A percentile compares a stretch with the other conserved stretches of the same genome.
Conservation (phyloP, 2,797 vertebrate species). For the Sebastes taczanowskii region DNA sequence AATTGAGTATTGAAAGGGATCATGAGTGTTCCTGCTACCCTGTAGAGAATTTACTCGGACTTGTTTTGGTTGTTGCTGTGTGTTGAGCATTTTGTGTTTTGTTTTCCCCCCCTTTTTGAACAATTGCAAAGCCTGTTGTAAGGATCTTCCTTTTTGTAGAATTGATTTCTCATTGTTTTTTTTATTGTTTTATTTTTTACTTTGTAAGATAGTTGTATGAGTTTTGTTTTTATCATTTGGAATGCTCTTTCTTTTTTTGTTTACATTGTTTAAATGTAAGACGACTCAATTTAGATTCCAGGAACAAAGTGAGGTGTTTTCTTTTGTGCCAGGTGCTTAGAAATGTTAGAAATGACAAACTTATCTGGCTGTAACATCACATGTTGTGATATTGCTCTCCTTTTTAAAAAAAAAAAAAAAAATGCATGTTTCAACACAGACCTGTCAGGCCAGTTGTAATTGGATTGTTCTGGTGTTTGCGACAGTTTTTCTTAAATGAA, state of each 20-base stretch:
- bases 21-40: slow-evolving; percentile 66
- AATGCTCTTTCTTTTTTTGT: slow-evolving; percentile 69
- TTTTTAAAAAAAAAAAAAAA: background rate
- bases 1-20: slow-evolving; percentile 72
- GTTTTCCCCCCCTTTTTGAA: slow-evolving; percentile 57
- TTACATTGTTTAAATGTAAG: slow-evolving; percentile 77
- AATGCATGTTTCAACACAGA: slow-evolving; percentile 44
- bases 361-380: slow-evolving; percentile 68
- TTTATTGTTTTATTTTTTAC: slow-evolving; percentile 62
- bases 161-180: slow-evolving; percentile 62
- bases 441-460: slow-evolving; percentile 45
- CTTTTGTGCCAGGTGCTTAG: slow-evolving; percentile 72
- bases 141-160: slow-evolving; percentile 80
- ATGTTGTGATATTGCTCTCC: slow-evolving; percentile 65
- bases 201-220: slow-evolving; percentile 78
- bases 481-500: slow-evolving; percentile 38
- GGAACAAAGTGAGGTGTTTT: slow-evolving; percentile 77
- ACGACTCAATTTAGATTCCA: slow-evolving; percentile 75
- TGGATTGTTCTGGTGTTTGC: slow-evolving; percentile 46
- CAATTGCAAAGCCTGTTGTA: slow-evolving; percentile 74
- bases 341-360: slow-evolving; percentile 71
- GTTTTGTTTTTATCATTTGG: slow-evolving; percentile 70
- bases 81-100: slow-evolving; percentile 58
- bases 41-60: slow-evolving; percentile 69
- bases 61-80: slow-evolving; percentile 66